Conservation (phyloP, 2,888 invertebrate genomes). For the Coelinius sp. region DNA sequence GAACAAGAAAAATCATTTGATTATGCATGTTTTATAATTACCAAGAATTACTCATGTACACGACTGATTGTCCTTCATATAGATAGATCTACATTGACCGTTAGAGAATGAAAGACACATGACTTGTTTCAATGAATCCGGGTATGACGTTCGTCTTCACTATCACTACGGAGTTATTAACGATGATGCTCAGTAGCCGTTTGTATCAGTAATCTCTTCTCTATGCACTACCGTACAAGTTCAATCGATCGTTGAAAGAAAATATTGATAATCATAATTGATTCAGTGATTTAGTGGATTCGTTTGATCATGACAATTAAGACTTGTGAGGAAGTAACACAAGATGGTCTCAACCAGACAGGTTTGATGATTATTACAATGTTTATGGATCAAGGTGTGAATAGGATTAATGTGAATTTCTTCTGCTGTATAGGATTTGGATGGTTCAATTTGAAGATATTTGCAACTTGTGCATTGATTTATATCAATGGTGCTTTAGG, state of each 20-base stretch:
- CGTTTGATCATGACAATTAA: background rate
- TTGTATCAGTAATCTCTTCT: background rate
- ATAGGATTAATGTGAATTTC: background rate
- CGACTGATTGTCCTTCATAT: background rate
- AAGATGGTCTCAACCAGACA: constrained; percentile 60
- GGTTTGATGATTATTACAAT: constrained; percentile 47
- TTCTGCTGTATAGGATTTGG: constrained; percentile 80
- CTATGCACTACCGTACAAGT: no score
- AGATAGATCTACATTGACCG: background rate
- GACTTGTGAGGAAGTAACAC: constrained; percentile 53
- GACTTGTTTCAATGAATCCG: background rate
- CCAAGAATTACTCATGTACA: background rate
- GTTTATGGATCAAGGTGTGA: background rate
- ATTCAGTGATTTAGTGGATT: no score
- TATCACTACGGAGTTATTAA: no score
- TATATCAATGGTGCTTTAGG: constrained; percentile 88
- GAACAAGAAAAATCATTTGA: no score
- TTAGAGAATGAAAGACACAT: background rate
- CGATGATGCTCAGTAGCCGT: background rate
- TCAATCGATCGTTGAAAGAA: no score
- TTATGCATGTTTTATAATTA: background rate
- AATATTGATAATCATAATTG: no score
- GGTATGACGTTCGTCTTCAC: background rate
- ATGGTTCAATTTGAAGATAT: constrained; percentile 83
- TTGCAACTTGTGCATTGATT: constrained; percentile 84